phyloP scores from a whole-genome alignment of 2,797 vertebrate species.

The Lepilemur septentrionalis region DNA sequence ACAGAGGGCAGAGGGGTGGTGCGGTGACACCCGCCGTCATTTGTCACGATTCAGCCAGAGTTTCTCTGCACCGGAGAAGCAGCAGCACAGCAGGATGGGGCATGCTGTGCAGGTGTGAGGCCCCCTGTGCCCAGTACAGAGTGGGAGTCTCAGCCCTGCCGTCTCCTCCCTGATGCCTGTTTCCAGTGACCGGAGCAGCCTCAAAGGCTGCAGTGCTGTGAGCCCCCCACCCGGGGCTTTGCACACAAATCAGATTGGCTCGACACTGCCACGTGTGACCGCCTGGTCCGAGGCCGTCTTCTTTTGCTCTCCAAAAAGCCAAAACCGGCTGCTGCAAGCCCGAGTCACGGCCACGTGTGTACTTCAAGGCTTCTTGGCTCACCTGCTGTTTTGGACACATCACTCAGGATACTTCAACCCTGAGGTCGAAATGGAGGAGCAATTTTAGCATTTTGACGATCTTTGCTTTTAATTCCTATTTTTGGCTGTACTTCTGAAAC shows the following conservation, averaged over 20 bases:
- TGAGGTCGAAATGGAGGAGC: no score
- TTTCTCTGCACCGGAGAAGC: not conserved
- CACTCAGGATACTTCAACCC: no score
- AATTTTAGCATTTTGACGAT: no score
- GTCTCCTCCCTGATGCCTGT: not conserved
- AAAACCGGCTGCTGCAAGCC: accelerated
- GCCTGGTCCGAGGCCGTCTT: accelerated
- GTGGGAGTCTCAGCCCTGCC: accelerated
- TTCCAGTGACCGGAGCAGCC: no score
- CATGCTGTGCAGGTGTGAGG: accelerated
- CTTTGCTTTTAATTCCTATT: not conserved
- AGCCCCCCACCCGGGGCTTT: accelerated
- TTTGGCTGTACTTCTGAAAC: not conserved
- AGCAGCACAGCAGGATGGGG: accelerated
- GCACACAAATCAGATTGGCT: no score
- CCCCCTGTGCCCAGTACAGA: accelerated
- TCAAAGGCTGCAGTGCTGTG: accelerated
- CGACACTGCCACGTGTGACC: accelerated
- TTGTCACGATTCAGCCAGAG: accelerated
- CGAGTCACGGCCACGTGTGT: accelerated
- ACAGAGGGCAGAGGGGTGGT: accelerated
- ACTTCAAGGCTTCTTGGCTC: no score
- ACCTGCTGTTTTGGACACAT: accelerated
- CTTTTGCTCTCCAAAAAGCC: not conserved
- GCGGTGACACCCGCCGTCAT: no score